Base-by-base conservation (phyloP, 2,113 vertebrate species). In the Noctilio leporinus region DNA sequence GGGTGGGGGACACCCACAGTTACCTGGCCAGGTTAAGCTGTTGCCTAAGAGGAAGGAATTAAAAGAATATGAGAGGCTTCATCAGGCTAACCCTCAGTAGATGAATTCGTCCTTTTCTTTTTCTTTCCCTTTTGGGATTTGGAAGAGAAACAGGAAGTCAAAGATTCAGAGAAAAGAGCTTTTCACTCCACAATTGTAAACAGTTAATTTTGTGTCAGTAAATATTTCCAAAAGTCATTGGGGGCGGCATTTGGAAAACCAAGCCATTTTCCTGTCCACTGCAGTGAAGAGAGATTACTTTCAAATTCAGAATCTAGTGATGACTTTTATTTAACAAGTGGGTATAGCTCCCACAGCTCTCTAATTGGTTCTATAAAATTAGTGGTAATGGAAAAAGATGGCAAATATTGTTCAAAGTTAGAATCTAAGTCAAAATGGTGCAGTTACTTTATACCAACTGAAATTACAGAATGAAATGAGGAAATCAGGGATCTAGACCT, bases 101-200 rank as follows among this genome's bases (percentile, higher is more conserved):
- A 98, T 97, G 97, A 98, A 97, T 97, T 98, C 87, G 97, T 97
- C 97, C 97, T 97, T 90, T 96, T 94, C 26, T 89, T 93, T 96
- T 98, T 93, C 94, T 98, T 97, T 95, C 59, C 92, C 96, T 98
- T 96, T 97, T 95, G 97, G 98, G 96, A 98, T 96, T 97, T 95
- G 92, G 96, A 95, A 96, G 96, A 98, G 98, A 98, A 98, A 98
- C 98, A 98, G 98, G 98, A 98, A 98, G 97, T 98, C 86, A 97
- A 97, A 97, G 98, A 98, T 97, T 98, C 97, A 96, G 97, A 98
- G 97, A 97, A 98, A 88, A 97, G 97, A 98, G 98, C 96, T 97
- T 98, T 98, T 98, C 97, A 98, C 92, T 98, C 84, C 55, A 30
- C 95, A 97, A 93, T 76, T 98, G 97, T 98, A 98, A 98, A 98